Base-by-base conservation (phyloP, 2,888 invertebrate genomes). In the Scaptomyza polygonia region DNA sequence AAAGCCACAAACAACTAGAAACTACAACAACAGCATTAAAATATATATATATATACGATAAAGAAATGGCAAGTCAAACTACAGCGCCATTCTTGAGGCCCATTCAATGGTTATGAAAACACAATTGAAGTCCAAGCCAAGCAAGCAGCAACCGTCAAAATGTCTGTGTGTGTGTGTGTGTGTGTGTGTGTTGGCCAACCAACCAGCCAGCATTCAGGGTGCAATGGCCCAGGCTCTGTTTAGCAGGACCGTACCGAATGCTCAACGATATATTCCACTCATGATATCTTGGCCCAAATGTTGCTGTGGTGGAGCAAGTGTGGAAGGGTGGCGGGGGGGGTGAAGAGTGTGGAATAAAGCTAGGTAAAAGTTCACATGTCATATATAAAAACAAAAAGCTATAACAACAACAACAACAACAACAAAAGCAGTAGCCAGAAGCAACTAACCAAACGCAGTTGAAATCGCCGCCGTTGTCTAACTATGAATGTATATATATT, bases 61-160 rank as follows among this genome's bases (percentile, higher is more conserved):
- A 12, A 11, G 14, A 45, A 45, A 48, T 32, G 48, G 48, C 30
- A 48, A 48, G 32, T 21, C 48, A n/a, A 32, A 32, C 27, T 11
- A 44, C 14, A 54, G 55, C 66, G 55, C 66, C 62, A 55, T 72
- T 74, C 79, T 82, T 71, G 44, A 73, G 82, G 88, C 80, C 80
- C 61, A 83, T 83, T 85, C 73, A 67, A 74, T 72, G 87, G 75
- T 67, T 81, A 84, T 81, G 72, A 79, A 84, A 86, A 75, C 69
- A 63, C 78, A 62, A 76, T 78, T 71, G 57, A 54, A 67, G 40
- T 30, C 56, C 36, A 65, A 58, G 34, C 25, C 25, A 25, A 25
- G 29, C 49, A 42, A 63, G 36, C 48, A 63, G 36, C 48, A 30
- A 16, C 8, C 30, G 42, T 29, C 27, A 49, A 39, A 39, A 49